Percentiles rank a stretch among this genome's conserved stretches.
Evolutionary conservation across 2,888 invertebrate genomes (phyloP).

Genomic region (Eristalinus sepulchralis): DNA sequence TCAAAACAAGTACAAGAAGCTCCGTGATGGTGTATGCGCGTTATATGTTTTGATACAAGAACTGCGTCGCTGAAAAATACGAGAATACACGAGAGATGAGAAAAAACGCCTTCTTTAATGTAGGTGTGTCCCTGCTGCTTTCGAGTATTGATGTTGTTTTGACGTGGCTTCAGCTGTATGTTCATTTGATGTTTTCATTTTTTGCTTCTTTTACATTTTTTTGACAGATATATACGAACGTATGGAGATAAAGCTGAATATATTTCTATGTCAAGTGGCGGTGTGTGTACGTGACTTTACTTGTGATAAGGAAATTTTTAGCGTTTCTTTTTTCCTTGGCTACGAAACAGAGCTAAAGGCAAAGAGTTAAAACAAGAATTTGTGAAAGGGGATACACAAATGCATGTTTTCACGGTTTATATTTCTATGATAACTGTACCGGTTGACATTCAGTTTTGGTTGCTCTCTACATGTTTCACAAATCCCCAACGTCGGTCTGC

Average conservation of each 20-base stretch:
- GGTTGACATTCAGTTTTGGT: background rate
- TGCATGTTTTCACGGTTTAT: background rate
- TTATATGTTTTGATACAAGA: conserved; percentile 6
- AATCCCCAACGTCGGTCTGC: too few species aligned
- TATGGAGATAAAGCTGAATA: conserved; percentile 18
- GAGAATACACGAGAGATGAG: conserved; percentile 10
- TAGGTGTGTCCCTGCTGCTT: conserved; percentile 46
- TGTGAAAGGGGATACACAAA: background rate
- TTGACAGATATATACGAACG: background rate
- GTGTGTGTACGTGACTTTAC: conserved; percentile 38
- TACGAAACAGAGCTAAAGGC: background rate
- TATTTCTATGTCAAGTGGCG: conserved; percentile 31
- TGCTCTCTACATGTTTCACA: too few species aligned
- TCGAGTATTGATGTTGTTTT: conserved; percentile 50
- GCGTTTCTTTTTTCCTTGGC: background rate
- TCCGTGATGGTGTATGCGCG: conserved; percentile 26
- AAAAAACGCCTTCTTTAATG: conserved; percentile 20
- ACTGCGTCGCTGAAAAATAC: conserved; percentile 36
- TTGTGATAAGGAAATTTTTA: conserved; percentile 5
- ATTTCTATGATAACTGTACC: background rate
- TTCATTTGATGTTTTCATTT: conserved; percentile 1
- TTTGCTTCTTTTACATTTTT: background rate
- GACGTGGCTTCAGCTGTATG: conserved; percentile 34
- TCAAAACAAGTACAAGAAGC: conserved; percentile 33
- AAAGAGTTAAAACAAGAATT: background rate